Evolutionary conservation across 2,113 vertebrate species (phyloP).

Genomic region (Scomber scombrus): DNA sequence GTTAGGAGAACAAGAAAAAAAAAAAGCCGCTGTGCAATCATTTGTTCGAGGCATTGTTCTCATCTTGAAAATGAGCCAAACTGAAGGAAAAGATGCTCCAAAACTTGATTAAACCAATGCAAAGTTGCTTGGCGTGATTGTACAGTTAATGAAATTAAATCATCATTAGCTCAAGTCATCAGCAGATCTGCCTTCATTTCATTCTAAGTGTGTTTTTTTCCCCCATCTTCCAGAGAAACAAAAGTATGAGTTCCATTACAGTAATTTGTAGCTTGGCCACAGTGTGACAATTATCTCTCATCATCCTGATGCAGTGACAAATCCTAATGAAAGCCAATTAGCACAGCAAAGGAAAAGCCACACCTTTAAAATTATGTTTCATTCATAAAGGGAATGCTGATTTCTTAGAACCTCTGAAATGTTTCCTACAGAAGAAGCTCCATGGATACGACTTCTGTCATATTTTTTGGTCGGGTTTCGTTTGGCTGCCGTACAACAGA

Average conservation of each 20-base stretch:
- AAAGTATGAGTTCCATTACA: slow-evolving; percentile 29
- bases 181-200: slow-evolving; percentile 29
- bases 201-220: slow-evolving; percentile 9
- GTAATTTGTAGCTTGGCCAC: slow-evolving; percentile 36
- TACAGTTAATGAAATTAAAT: slow-evolving; percentile 25
- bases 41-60: slow-evolving; percentile 7
- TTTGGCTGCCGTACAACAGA: slow-evolving; percentile 25
- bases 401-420: background rate
- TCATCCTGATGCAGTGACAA: slow-evolving; percentile 3
- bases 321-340: slow-evolving; percentile 34
- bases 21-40: background rate
- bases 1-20: slow-evolving; percentile 21
- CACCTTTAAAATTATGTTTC: slow-evolving; percentile 18
- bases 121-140: slow-evolving; percentile 10
- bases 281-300: slow-evolving; percentile 33
- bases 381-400: slow-evolving; percentile 20
- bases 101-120: slow-evolving; percentile 1
- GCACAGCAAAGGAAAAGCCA: slow-evolving; percentile 16
- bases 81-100: slow-evolving; percentile 23
- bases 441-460: slow-evolving; percentile 9
- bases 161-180: slow-evolving; percentile 45
- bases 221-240: slow-evolving; percentile 35
- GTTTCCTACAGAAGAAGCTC: slow-evolving; percentile 6
- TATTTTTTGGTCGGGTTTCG: background rate
- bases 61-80: slow-evolving; percentile 42